A percentile compares a stretch with the other conserved stretches of the same genome.
phyloP scores from a whole-genome alignment of 2,113 vertebrate species.

The Motacilla tschutschensis region DNA sequence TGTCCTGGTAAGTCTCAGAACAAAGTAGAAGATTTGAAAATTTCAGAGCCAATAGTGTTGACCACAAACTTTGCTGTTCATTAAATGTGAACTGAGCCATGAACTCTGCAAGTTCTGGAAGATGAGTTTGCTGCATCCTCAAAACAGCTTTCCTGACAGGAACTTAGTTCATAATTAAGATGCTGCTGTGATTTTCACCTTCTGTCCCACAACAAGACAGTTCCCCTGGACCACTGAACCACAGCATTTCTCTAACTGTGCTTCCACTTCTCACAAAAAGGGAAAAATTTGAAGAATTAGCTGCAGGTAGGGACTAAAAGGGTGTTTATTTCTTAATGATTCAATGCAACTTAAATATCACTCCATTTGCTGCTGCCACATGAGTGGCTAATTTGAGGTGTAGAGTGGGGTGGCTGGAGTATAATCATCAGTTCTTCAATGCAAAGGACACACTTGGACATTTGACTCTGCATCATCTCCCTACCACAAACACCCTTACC shows the following conservation, averaged over 20 bases:
- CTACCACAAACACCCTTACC: background rate
- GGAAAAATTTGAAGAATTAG: background rate
- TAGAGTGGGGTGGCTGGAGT: background rate
- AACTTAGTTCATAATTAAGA: background rate
- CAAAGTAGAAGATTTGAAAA: background rate
- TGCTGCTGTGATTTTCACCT: background rate
- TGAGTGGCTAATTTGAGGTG: background rate
- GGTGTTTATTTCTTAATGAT: accelerated
- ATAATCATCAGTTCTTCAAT: background rate
- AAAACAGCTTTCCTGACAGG: background rate
- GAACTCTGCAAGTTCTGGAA: background rate
- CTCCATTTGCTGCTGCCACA: background rate
- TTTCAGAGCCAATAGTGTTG: background rate
- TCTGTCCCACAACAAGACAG: background rate
- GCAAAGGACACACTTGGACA: background rate
- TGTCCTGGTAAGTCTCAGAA: background rate
- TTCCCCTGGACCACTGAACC: background rate
- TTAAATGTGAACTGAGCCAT: background rate
- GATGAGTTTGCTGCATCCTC: background rate
- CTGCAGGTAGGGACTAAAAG: background rate
- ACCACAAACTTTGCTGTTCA: background rate
- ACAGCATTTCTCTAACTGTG: accelerated
- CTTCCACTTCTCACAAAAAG: background rate
- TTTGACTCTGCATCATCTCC: background rate
- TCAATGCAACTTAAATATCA: background rate